Percentiles rank a stretch among this genome's conserved stretches.
Evolutionary conservation across 2,797 vertebrate species (phyloP).

Genomic region (Gallinago nigripennis): DNA sequence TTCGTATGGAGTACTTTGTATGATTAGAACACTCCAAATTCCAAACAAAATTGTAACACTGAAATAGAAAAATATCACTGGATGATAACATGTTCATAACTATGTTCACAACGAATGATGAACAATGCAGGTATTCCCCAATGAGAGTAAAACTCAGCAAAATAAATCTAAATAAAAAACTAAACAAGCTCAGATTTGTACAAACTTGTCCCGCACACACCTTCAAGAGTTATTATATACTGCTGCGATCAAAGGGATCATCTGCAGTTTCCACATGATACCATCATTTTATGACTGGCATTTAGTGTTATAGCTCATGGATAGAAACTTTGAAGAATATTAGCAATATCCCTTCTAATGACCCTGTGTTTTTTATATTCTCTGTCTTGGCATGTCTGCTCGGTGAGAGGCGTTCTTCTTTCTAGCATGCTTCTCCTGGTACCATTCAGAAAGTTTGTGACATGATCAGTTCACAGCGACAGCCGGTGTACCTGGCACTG

Average conservation of each 20-base stretch:
- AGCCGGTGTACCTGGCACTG: not conserved
- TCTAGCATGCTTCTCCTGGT: not conserved
- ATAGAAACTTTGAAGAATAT: constrained; percentile 49
- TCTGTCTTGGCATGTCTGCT: not conserved
- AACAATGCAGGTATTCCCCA: constrained; percentile 29
- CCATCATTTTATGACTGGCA: constrained; percentile 31
- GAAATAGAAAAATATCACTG: not conserved
- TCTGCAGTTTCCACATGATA: constrained; percentile 35
- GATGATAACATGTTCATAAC: not conserved
- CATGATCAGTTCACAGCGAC: not conserved
- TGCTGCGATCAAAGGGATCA: not conserved
- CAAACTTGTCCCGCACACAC: constrained; percentile 35
- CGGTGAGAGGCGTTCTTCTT: not conserved
- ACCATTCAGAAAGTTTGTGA: not conserved
- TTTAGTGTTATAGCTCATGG: constrained; percentile 10
- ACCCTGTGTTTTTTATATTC: not conserved
- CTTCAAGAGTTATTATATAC: constrained; percentile 3
- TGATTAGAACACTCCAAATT: not conserved
- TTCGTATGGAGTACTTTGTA: not conserved
- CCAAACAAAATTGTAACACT: not conserved
- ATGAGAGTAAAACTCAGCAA: constrained; percentile 16
- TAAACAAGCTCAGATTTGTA: constrained; percentile 34
- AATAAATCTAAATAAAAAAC: constrained; percentile 37
- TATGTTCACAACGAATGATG: not conserved
- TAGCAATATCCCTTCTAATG: constrained; percentile 39